These are phyloP conservation scores for Clostera curtula DNA, from an alignment of 2,888 invertebrate genomes.

Conservation along the genomic window DNA sequence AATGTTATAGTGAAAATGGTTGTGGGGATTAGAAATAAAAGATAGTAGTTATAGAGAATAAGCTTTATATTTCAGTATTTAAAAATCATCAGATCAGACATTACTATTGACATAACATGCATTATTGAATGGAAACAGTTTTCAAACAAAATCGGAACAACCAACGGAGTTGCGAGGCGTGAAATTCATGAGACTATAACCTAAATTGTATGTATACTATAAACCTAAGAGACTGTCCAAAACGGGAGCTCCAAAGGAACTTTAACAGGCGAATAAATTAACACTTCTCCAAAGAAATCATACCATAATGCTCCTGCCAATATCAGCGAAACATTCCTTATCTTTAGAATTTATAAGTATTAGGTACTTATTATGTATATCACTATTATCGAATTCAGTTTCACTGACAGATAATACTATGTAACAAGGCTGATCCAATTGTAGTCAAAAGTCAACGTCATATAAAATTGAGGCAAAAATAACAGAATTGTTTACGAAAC, in stretches of 20 bases:
- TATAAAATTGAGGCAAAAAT: slow-evolving; percentile 52
- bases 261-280: slow-evolving; percentile 26
- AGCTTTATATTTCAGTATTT: slow-evolving; percentile 24
- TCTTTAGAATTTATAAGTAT: slow-evolving; percentile 33
- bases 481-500: slow-evolving; percentile 36
- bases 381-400: slow-evolving; percentile 48
- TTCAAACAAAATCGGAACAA: slow-evolving; percentile 10
- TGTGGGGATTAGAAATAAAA: no score
- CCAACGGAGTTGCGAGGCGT: slow-evolving; percentile 12
- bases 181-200: slow-evolving; percentile 14
- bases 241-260: slow-evolving; percentile 31
- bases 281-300: slow-evolving; percentile 9
- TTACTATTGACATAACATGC: slow-evolving; percentile 7
- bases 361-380: slow-evolving; percentile 29
- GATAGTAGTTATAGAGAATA: slow-evolving; percentile 12
- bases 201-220: slow-evolving; percentile 5
- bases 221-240: slow-evolving; percentile 19
- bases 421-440: slow-evolving; percentile 61
- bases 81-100: slow-evolving; percentile 23
- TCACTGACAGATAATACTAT: slow-evolving; percentile 46
- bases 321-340: slow-evolving; percentile 40
- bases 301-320: slow-evolving; percentile 17
- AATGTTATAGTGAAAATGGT: no score
- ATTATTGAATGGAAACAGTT: slow-evolving; percentile 8
- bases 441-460: slow-evolving; percentile 41